These are phyloP conservation scores for Rambutsinella grinnellia DNA, from an alignment of 2,888 invertebrate genomes.

Conservation along the genomic window DNA sequence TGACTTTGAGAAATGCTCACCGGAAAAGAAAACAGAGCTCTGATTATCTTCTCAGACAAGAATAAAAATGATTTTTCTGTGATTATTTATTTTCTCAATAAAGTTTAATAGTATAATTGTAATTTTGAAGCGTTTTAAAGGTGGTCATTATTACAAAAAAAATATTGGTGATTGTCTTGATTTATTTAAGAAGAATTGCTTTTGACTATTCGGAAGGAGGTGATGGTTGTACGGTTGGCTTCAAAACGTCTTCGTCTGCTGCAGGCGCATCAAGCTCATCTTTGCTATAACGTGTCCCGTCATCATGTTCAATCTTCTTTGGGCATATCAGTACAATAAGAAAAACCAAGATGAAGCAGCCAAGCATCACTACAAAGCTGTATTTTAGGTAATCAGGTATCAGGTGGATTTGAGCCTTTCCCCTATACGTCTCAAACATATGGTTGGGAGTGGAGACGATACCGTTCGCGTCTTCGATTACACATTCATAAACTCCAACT, in stretches of 20 bases:
- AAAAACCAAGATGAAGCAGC: conserved; percentile 3
- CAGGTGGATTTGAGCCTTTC: conserved; percentile 27
- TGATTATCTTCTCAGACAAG: conserved; percentile 14
- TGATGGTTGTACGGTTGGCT: neutral
- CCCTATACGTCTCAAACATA: neutral
- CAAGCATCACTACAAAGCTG: neutral
- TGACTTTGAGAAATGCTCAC: conserved; percentile 19
- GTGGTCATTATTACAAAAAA: neutral
- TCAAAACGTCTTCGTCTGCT: neutral
- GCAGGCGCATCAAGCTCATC: conserved; percentile 23
- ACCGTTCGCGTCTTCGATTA: conserved; percentile 39
- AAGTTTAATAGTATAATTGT: neutral
- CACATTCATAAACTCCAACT: conserved; percentile 30
- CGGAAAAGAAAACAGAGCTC: conserved; percentile 26
- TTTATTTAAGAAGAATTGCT: neutral
- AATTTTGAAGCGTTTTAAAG: neutral
- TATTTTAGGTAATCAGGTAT: neutral
- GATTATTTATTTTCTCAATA: neutral
- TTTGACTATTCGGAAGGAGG: too few relatives aligned
- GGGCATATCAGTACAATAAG: conserved; percentile 15
- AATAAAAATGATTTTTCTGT: conserved; percentile 1
- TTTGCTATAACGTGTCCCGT: conserved; percentile 43
- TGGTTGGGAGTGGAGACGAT: conserved; percentile 20
- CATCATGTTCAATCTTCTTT: conserved; percentile 44
- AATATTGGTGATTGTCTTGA: neutral